Conservation (phyloP, 2,113 vertebrate species). For the Nymphicus hollandicus region DNA sequence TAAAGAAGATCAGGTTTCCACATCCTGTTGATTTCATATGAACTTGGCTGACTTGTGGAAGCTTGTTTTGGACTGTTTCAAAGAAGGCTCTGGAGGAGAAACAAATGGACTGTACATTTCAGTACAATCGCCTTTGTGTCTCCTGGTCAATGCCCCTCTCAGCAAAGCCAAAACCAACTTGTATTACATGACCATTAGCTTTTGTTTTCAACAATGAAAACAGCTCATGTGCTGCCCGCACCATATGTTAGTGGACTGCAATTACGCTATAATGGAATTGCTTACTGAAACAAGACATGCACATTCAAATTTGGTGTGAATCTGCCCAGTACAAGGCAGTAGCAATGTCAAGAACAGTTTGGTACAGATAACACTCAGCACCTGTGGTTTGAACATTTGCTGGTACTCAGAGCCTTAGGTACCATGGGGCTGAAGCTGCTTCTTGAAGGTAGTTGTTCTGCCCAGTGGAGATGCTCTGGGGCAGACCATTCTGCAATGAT, state of each 20-base stretch:
- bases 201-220: conserved; percentile 2
- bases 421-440: not conserved
- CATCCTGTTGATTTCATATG: conserved; percentile 62
- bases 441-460: not conserved
- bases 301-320: not conserved
- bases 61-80: conserved; percentile 62
- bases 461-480: not conserved
- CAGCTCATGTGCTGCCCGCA: not conserved
- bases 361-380: not conserved
- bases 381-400: not conserved
- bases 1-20: conserved; percentile 56
- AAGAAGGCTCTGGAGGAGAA: not conserved
- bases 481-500: not conserved
- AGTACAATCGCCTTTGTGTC: conserved; percentile 19
- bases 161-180: conserved; percentile 36
- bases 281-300: not conserved
- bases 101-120: not conserved
- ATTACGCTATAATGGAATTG: not conserved
- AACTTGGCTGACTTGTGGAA: conserved; percentile 43
- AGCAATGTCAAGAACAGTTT: not conserved
- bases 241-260: not conserved
- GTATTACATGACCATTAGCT: not conserved
- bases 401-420: not conserved
- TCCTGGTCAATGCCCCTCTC: not conserved
- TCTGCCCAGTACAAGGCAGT: not conserved